Conservation (phyloP, 2,888 invertebrate species). For the Cosmia trapezina region DNA sequence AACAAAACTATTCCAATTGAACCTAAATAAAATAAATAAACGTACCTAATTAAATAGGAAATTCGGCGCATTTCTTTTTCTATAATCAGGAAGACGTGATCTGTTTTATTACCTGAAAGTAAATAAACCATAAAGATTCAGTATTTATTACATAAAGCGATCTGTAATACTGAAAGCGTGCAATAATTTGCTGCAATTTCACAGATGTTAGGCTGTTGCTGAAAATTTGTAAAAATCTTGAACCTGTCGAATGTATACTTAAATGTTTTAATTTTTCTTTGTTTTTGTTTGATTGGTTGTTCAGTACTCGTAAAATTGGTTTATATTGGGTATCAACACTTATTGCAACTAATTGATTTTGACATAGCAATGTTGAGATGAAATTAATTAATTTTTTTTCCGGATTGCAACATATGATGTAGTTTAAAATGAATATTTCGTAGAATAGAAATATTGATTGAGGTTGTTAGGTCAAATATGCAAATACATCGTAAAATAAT, state of each 20-base stretch:
- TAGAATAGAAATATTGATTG: conserved; percentile 14
- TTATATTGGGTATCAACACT: conserved; percentile 1
- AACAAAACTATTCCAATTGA: background rate
- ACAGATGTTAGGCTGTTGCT: conserved; percentile 46
- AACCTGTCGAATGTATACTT: background rate
- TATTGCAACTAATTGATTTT: conserved; percentile 13
- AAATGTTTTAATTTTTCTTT: background rate
- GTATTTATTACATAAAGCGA: conserved; percentile 45
- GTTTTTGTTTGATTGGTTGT: background rate
- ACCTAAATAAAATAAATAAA: background rate
- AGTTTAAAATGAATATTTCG: background rate
- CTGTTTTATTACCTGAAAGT: background rate
- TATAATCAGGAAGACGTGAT: background rate
- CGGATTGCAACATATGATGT: conserved; percentile 9
- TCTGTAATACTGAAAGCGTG: conserved; percentile 57
- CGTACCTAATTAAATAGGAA: background rate
- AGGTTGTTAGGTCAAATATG: conserved; percentile 39
- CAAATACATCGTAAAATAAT: conserved; percentile 26
- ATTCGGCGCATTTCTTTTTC: background rate
- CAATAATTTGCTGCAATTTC: conserved; percentile 52
- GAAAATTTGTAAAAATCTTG: conserved; percentile 32
- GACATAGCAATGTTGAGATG: background rate
- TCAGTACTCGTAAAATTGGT: conserved; percentile 12
- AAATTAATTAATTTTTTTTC: conserved; percentile 8
- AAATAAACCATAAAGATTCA: conserved; percentile 16